These are phyloP conservation scores for Tadarida brasiliensis DNA, from an alignment of 2,797 vertebrate species.

Conservation along the genomic window DNA sequence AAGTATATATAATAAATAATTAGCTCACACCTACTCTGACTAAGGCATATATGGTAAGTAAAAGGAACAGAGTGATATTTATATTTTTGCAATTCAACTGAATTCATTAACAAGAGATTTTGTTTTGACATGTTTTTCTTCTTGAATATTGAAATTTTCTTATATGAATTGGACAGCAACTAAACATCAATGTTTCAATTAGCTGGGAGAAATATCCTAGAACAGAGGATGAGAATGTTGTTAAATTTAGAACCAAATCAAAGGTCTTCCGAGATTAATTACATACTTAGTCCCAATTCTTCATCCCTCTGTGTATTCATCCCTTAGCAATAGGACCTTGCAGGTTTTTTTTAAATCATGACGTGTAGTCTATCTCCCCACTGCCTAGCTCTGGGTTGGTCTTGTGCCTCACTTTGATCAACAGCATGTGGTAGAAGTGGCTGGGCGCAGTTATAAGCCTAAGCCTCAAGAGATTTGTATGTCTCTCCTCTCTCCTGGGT, in stretches of 20 bases:
- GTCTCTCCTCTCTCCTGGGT: background rate
- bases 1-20: background rate
- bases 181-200: background rate
- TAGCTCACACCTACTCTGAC: background rate
- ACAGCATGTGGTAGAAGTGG: background rate
- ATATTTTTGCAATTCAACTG: background rate
- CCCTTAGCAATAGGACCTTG: background rate
- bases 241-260: background rate
- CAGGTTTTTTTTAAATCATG: background rate
- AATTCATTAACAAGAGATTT: conserved; percentile 7
- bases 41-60: background rate
- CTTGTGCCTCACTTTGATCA: background rate
- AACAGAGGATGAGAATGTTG: background rate
- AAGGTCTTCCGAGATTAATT: background rate
- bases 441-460: background rate
- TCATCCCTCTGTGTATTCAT: background rate
- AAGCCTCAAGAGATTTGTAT: background rate
- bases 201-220: background rate
- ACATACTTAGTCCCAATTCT: background rate
- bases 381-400: background rate
- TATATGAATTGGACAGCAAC: background rate
- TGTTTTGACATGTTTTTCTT: background rate
- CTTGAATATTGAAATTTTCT: background rate
- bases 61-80: background rate
- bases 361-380: background rate